Evolutionary conservation across 2,113 vertebrate genomes (phyloP).

Genomic region (Eupsittula cactorum): DNA sequence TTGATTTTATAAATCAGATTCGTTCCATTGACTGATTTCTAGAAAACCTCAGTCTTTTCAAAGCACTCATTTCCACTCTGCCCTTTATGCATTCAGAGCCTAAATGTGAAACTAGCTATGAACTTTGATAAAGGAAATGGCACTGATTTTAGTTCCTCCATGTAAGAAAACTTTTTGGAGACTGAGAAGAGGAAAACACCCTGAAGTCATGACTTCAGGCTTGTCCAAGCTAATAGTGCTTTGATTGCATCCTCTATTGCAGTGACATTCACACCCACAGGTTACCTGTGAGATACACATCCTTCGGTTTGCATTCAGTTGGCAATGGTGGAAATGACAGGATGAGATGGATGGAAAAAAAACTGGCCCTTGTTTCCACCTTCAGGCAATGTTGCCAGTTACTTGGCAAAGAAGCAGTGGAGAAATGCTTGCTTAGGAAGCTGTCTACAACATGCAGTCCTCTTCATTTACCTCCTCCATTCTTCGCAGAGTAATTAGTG

Average conservation of each 20-base stretch:
- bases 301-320: neutral
- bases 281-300: neutral
- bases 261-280: neutral
- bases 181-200: neutral
- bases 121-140: neutral
- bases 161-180: neutral
- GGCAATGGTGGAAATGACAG: neutral
- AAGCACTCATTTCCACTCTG: neutral
- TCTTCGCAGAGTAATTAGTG: neutral
- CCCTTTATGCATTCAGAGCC: neutral
- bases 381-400: neutral
- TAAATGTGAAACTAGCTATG: neutral
- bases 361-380: neutral
- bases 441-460: neutral
- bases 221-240: neutral
- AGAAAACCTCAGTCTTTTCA: neutral
- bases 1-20: neutral
- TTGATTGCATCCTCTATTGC: neutral
- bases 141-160: neutral
- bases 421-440: neutral
- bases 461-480: neutral
- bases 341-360: neutral
- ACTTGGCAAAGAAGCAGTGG: neutral
- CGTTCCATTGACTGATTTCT: neutral
- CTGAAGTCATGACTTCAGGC: neutral